A percentile compares a stretch with the other conserved stretches of the same genome.
phyloP scores from a whole-genome alignment of 2,113 vertebrate species.

The Opisthocomus hoazin region DNA sequence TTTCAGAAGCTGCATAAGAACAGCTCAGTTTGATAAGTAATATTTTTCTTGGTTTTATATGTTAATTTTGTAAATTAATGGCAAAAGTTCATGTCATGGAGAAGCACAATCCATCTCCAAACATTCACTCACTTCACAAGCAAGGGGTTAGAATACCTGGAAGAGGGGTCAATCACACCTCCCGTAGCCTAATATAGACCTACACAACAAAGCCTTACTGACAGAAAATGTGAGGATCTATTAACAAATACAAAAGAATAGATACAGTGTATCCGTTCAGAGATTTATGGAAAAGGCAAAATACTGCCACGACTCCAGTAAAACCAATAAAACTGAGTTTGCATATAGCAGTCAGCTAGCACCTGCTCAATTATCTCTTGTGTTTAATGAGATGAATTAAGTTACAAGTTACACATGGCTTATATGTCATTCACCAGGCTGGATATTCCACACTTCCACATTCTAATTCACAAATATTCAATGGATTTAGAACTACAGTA shows the following conservation, averaged over 20 bases:
- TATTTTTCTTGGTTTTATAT: neutral
- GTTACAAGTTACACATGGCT: rapidly evolving
- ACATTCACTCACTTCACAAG: neutral
- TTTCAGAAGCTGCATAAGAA: neutral
- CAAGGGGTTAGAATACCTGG: rapidly evolving
- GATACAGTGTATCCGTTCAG: neutral
- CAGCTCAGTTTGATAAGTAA: neutral
- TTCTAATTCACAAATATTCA: neutral
- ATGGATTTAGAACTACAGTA: neutral
- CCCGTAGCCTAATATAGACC: neutral
- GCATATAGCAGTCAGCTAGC: neutral
- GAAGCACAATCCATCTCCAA: neutral
- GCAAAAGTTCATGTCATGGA: neutral
- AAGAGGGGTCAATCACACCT: neutral
- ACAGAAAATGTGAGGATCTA: neutral
- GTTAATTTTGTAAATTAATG: neutral
- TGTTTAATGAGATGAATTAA: neutral
- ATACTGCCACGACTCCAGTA: neutral
- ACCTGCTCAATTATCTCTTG: neutral
- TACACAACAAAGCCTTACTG: neutral
- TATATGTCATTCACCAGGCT: neutral
- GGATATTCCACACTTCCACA: neutral
- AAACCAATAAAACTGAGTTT: neutral
- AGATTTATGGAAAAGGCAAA: neutral
- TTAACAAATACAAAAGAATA: neutral